Conservation (phyloP, 2,797 vertebrate species). For the Anabas testudineus region DNA sequence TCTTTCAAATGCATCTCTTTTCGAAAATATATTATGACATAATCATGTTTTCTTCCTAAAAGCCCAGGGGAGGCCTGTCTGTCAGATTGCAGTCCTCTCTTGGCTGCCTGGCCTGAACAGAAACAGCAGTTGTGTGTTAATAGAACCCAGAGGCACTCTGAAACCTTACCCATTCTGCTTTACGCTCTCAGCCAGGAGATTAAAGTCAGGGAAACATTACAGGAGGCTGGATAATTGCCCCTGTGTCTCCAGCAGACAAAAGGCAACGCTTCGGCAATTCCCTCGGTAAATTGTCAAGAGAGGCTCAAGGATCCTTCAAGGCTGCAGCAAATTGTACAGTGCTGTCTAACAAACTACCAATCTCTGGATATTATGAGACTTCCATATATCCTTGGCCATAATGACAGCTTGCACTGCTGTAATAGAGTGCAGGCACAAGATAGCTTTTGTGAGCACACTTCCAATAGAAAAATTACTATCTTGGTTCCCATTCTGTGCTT, state of each 20-base stretch:
- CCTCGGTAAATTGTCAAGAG: conserved; percentile 81
- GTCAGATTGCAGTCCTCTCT: conserved; percentile 81
- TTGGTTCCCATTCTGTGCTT: conserved; percentile 55
- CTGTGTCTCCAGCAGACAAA: conserved; percentile 84
- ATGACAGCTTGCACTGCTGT: conserved; percentile 83
- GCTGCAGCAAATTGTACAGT: conserved; percentile 85
- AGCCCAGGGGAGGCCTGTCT: conserved; percentile 82
- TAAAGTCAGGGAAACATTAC: conserved; percentile 88
- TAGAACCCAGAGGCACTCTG: conserved; percentile 87
- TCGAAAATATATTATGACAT: conserved; percentile 88
- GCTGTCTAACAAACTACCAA: conserved; percentile 86
- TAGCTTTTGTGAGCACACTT: conserved; percentile 81
- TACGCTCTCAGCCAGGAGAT: conserved; percentile 86
- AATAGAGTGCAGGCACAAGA: conserved; percentile 82
- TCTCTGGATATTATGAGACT: conserved; percentile 85
- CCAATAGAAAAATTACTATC: conserved; percentile 80
- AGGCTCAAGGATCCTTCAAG: conserved; percentile 86
- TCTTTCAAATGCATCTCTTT: conserved; percentile 86
- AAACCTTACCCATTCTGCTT: conserved; percentile 86
- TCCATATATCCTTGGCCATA: conserved; percentile 80
- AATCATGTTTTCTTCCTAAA: conserved; percentile 86
- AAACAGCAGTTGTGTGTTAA: conserved; percentile 86
- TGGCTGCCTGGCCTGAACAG: conserved; percentile 76
- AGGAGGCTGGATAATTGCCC: conserved; percentile 85
- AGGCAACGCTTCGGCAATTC: conserved; percentile 86